phyloP scores from a whole-genome alignment of 2,113 vertebrate species.

The Nettapus auritus region DNA sequence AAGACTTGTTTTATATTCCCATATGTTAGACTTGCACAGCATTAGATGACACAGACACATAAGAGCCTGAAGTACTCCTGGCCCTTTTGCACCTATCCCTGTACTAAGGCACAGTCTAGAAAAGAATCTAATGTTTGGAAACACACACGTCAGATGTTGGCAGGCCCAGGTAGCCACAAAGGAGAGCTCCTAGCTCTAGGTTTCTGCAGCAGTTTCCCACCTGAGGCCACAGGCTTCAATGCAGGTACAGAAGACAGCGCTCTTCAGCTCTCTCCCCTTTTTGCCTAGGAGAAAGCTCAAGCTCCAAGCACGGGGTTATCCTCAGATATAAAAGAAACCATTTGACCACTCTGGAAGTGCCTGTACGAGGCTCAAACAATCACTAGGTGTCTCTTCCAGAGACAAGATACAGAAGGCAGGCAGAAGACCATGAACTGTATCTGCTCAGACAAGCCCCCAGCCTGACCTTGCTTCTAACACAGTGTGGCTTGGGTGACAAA shows the following conservation, averaged over 20 bases:
- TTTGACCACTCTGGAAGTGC: background rate
- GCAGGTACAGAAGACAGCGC: rapidly evolving
- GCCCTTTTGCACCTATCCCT: background rate
- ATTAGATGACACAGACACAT: background rate
- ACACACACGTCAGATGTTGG: background rate
- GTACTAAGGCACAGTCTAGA: background rate
- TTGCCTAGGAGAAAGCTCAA: background rate
- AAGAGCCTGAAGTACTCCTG: background rate
- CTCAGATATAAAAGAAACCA: background rate
- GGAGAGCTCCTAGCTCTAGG: background rate
- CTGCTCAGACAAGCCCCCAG: background rate
- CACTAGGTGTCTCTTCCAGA: background rate
- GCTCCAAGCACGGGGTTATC: background rate
- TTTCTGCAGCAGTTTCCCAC: background rate
- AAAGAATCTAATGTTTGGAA: background rate
- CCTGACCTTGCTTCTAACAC: background rate
- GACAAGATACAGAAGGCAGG: background rate
- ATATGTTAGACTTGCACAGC: background rate
- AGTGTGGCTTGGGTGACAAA: background rate
- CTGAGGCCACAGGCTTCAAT: background rate
- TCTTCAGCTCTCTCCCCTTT: background rate
- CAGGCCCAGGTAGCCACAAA: background rate
- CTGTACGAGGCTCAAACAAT: background rate
- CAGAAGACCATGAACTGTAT: background rate
- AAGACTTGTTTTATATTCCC: background rate